phyloP scores from a whole-genome alignment of 2,888 invertebrate species.

The Sipha maydis region DNA sequence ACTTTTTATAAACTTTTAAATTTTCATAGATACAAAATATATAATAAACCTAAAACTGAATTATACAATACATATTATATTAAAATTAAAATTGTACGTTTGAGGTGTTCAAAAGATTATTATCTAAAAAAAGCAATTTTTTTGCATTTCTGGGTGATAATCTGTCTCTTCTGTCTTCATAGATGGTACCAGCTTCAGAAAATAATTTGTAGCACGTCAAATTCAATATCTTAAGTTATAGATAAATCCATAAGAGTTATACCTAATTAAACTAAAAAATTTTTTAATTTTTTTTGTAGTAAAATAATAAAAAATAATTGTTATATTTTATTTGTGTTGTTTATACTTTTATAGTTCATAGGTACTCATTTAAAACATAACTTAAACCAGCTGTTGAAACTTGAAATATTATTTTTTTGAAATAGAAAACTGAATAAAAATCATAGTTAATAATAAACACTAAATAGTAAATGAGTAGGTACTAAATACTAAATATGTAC shows the following conservation, averaged over 20 bases:
- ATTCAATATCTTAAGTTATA: constrained; percentile 22
- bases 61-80: too few species aligned
- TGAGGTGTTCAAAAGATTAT: too few species aligned
- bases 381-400: constrained; percentile 8
- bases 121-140: constrained; percentile 18
- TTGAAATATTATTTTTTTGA: constrained; percentile 23
- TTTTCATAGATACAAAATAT: too few species aligned
- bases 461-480: background rate
- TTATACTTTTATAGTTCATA: too few species aligned
- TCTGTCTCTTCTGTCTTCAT: constrained; percentile 37
- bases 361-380: constrained; percentile 11
- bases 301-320: background rate
- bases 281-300: constrained; percentile 1
- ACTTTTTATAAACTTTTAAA: too few species aligned
- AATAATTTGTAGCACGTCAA: constrained; percentile 24
- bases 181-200: constrained; percentile 34
- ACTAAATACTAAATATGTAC: constrained; percentile 20
- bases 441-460: background rate
- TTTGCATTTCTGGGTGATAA: constrained; percentile 30
- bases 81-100: too few species aligned
- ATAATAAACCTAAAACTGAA: too few species aligned
- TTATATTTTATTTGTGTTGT: too few species aligned
- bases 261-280: constrained; percentile 24
- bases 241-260: constrained; percentile 11
- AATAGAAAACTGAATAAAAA: constrained; percentile 18